A percentile compares a stretch with the other conserved stretches of the same genome.
phyloP scores from a whole-genome alignment of 2,797 vertebrate species.

The Fundulus diaphanus region DNA sequence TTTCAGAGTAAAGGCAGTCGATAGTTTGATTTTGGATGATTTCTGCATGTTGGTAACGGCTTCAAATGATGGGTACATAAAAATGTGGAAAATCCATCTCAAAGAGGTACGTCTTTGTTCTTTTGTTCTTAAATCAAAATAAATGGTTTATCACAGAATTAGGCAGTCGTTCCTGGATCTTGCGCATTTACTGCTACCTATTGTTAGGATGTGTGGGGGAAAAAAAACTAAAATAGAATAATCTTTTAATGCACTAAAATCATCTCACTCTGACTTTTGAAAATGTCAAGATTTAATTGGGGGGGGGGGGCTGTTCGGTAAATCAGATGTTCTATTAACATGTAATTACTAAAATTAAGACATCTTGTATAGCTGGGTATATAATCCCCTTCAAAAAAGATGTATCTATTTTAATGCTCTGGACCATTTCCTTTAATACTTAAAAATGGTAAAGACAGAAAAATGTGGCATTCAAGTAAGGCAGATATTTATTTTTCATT shows the following conservation, averaged over 20 bases:
- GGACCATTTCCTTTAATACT: not conserved
- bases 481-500: not conserved
- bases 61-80: slow-evolving; percentile 96
- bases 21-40: slow-evolving; percentile 84
- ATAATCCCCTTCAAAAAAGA: not conserved
- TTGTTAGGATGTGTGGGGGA: not conserved
- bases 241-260: not conserved
- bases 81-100: slow-evolving; percentile 89
- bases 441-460: not conserved
- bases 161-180: not conserved
- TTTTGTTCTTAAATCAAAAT: not conserved
- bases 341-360: not conserved
- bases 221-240: not conserved
- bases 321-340: not conserved
- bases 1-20: slow-evolving; percentile 90
- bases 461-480: not conserved
- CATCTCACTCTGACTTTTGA: not conserved
- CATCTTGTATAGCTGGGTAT: not conserved
- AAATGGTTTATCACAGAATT: not conserved
- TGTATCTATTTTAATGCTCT: not conserved
- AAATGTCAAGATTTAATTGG: not conserved
- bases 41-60: slow-evolving; percentile 88
- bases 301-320: not conserved
- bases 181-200: not conserved
- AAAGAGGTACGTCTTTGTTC: slow-evolving; percentile 77